Conservation (phyloP, 2,888 invertebrate species). For the Autographa gamma region DNA sequence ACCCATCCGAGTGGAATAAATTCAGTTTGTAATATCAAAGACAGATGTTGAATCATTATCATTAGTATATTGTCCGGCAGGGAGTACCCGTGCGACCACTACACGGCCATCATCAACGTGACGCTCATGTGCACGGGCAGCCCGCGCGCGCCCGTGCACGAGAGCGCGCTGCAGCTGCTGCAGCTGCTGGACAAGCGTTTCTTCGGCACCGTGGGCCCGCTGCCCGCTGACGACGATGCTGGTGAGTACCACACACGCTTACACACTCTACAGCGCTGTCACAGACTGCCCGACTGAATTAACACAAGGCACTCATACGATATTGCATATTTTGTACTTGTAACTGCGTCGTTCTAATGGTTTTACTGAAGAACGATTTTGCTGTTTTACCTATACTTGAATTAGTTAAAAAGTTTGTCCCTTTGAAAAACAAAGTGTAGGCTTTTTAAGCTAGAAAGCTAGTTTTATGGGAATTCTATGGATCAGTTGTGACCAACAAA, state of each 20-base stretch:
- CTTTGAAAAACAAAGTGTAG: too few species aligned
- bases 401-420: too few species aligned
- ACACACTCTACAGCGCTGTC: too few species aligned
- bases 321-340: too few species aligned
- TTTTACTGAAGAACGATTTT: too few species aligned
- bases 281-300: too few species aligned
- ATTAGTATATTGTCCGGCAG: constrained; percentile 80
- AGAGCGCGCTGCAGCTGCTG: constrained; percentile 97
- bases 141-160: constrained; percentile 96
- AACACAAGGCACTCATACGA: too few species aligned
- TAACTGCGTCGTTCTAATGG: too few species aligned
- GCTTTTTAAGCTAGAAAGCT: too few species aligned
- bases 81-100: constrained; percentile 99
- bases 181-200: constrained; percentile 98
- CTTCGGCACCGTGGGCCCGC: constrained; percentile 94
- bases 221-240: constrained; percentile 90
- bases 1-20: not conserved
- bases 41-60: constrained; percentile 3
- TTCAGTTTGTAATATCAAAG: not conserved
- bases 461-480: too few species aligned
- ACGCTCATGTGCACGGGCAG: constrained; percentile 99
- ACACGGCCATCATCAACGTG: constrained; percentile 99
- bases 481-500: too few species aligned
- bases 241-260: constrained; percentile 88
- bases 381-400: too few species aligned